Conservation (phyloP, 2,113 vertebrate genomes). For the Scatophagus argus region DNA sequence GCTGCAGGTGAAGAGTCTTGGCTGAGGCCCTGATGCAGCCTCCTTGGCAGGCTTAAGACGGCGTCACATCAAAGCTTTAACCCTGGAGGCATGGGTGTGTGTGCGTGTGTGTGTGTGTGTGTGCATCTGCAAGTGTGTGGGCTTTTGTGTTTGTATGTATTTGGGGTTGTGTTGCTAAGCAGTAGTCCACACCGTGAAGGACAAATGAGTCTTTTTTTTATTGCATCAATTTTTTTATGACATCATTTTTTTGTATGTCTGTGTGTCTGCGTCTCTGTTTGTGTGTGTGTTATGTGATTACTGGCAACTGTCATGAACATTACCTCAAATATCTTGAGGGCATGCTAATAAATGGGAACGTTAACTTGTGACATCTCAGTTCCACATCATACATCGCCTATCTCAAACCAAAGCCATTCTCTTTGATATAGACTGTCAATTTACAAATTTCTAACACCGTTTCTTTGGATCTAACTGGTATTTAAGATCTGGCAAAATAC, state of each 20-base stretch:
- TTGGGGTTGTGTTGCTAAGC: conserved; percentile 42
- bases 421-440: background rate
- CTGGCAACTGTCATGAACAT: background rate
- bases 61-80: conserved; percentile 75
- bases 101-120: background rate
- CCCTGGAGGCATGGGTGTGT: conserved; percentile 36
- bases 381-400: background rate
- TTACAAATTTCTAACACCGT: background rate
- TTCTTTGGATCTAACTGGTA: background rate
- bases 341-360: background rate
- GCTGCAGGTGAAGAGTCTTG: conserved; percentile 82
- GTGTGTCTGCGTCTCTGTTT: too few relatives aligned
- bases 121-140: background rate
- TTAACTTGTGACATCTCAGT: background rate
- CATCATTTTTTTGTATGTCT: too few relatives aligned
- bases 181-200: conserved; percentile 16
- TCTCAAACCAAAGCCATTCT: background rate
- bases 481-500: background rate
- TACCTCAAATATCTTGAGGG: background rate
- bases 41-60: conserved; percentile 75
- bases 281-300: conserved; percentile 25
- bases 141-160: conserved; percentile 23
- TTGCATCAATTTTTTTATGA: background rate
- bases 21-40: conserved; percentile 73
- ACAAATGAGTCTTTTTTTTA: background rate